These are phyloP conservation scores for Apogon talboti DNA, from an alignment of 2,797 vertebrate species.

Conservation along the genomic window DNA sequence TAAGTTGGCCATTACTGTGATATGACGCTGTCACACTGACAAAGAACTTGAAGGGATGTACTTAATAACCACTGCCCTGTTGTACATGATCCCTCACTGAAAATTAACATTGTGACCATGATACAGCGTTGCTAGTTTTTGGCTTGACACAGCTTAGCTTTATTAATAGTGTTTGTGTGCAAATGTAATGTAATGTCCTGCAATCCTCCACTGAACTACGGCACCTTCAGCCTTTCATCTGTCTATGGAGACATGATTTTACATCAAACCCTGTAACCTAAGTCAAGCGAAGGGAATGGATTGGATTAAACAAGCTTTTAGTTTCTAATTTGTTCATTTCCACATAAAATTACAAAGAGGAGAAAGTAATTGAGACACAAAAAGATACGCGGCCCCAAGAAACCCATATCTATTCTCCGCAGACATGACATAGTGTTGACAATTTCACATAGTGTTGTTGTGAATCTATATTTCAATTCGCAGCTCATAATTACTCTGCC, in stretches of 20 bases:
- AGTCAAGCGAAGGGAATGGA: not conserved
- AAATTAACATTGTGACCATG: too few relatives aligned
- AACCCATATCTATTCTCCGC: slow-evolving; percentile 58
- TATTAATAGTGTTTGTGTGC: not conserved
- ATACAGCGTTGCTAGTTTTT: too few relatives aligned
- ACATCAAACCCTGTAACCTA: slow-evolving; percentile 7
- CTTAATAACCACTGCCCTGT: too few relatives aligned
- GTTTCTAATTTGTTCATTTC: slow-evolving; percentile 42
- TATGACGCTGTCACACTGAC: too few relatives aligned
- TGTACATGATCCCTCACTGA: too few relatives aligned
- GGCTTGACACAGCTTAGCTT: too few relatives aligned
- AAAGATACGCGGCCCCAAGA: slow-evolving; percentile 41
- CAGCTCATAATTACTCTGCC: slow-evolving; percentile 69
- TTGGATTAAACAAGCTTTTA: slow-evolving; percentile 10
- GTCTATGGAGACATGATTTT: slow-evolving; percentile 6
- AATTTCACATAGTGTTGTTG: slow-evolving; percentile 60
- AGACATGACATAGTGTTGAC: slow-evolving; percentile 63
- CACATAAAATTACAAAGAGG: slow-evolving; percentile 13
- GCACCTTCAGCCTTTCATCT: slow-evolving; percentile 9
- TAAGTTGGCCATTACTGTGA: too few relatives aligned
- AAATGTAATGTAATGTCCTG: too few relatives aligned
- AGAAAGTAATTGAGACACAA: slow-evolving; percentile 51
- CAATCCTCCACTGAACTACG: slow-evolving; percentile 13
- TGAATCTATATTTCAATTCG: slow-evolving; percentile 73
- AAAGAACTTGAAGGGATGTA: too few relatives aligned